These are phyloP conservation scores for Microchirus variegatus DNA, from an alignment of 2,797 vertebrate species.

Conservation along the genomic window DNA sequence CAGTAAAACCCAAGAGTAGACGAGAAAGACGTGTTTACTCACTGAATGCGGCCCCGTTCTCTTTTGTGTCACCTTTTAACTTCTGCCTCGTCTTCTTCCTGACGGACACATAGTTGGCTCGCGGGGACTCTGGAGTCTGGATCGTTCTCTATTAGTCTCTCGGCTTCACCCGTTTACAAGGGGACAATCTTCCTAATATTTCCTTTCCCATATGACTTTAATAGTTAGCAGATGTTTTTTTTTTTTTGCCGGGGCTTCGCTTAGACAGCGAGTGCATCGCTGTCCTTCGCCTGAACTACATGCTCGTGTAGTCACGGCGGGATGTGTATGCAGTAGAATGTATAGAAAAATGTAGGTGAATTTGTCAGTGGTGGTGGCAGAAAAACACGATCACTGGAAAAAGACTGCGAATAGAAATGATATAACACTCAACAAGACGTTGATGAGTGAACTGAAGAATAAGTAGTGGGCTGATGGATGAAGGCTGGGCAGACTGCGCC, in stretches of 20 bases:
- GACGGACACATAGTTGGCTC: conserved; percentile 23
- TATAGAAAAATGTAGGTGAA: not conserved
- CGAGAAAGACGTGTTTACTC: conserved; percentile 27
- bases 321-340: not conserved
- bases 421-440: conserved; percentile 27
- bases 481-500: conserved; percentile 9
- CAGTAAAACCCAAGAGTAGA: conserved; percentile 26
- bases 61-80: conserved; percentile 61
- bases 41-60: conserved; percentile 27
- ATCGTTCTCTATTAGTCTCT: conserved; percentile 28
- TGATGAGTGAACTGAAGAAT: conserved; percentile 21
- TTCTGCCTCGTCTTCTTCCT: conserved; percentile 34
- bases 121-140: conserved; percentile 1
- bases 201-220: conserved; percentile 26
- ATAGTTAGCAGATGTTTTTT: conserved; percentile 36
- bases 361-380: no score
- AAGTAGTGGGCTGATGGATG: conserved; percentile 21
- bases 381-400: no score
- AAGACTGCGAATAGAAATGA: conserved; percentile 39
- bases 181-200: conserved; percentile 9
- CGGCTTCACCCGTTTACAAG: conserved; percentile 13
- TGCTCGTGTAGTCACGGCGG: conserved; percentile 2
- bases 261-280: conserved; percentile 10
- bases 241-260: conserved; percentile 1
- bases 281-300: conserved; percentile 4